Evolutionary conservation across 2,888 invertebrate species (phyloP).

Genomic region (Bellardia pandia): DNA sequence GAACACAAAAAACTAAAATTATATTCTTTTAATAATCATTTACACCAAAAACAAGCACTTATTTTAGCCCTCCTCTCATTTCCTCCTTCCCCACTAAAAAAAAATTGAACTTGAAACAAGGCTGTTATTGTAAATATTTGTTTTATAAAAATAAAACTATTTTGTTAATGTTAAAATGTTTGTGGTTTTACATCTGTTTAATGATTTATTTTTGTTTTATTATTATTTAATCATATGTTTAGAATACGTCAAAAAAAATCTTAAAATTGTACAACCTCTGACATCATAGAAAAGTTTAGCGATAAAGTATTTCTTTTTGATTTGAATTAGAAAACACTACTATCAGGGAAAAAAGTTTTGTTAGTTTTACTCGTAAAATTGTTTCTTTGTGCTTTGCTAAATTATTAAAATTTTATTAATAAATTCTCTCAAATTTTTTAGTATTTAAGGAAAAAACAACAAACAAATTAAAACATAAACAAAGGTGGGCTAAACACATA

Average conservation of each 20-base stretch:
- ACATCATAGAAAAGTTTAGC: slow-evolving; percentile 33
- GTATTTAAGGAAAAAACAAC: neutral
- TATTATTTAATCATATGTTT: neutral
- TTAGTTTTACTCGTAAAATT: neutral
- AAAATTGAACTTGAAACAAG: slow-evolving; percentile 59
- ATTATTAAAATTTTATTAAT: slow-evolving; percentile 3
- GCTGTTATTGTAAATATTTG: slow-evolving; percentile 40
- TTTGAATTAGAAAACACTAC: neutral
- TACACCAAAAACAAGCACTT: neutral
- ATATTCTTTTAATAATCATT: neutral
- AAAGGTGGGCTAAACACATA: slow-evolving; percentile 13
- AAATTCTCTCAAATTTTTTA: slow-evolving; percentile 1
- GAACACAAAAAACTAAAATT: slow-evolving; percentile 7
- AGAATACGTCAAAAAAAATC: neutral
- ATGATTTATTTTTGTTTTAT: slow-evolving; percentile 33
- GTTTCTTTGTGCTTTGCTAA: slow-evolving; percentile 7
- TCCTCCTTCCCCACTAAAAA: too few relatives aligned
- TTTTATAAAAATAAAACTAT: neutral
- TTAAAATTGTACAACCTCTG: slow-evolving; percentile 20
- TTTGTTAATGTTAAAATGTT: neutral
- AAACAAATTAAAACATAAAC: slow-evolving; percentile 14
- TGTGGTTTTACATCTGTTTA: slow-evolving; percentile 18
- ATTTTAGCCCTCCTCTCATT: neutral
- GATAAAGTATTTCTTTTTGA: slow-evolving; percentile 7
- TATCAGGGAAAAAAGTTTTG: slow-evolving; percentile 10